A percentile compares a stretch with the other conserved stretches of the same genome.
Evolutionary conservation across 2,113 vertebrate genomes (phyloP).

Genomic region (Silurus meridionalis): DNA sequence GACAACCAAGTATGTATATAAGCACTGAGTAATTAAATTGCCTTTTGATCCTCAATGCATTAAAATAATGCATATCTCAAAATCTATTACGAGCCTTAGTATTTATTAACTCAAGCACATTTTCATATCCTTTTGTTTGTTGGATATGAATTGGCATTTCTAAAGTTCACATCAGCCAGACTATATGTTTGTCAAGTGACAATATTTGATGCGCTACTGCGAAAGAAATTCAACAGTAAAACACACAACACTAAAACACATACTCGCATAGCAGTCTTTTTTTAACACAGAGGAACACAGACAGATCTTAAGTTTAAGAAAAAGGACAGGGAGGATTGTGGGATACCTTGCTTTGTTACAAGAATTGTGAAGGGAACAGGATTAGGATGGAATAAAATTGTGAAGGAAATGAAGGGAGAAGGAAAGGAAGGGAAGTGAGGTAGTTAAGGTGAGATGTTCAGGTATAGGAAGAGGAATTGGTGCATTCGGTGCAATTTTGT

Average conservation of each 20-base stretch:
- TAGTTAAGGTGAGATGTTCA: background rate
- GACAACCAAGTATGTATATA: background rate
- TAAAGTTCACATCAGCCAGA: background rate
- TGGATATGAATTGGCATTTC: background rate
- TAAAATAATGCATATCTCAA: background rate
- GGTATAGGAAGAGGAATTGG: background rate
- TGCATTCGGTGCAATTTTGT: constrained; percentile 9
- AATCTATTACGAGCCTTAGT: background rate
- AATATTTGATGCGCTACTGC: background rate
- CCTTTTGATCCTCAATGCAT: background rate
- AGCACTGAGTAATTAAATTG: background rate
- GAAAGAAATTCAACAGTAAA: background rate
- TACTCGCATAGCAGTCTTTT: background rate
- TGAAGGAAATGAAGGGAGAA: constrained; percentile 4
- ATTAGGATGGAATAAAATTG: constrained; percentile 63
- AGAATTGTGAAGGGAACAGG: constrained; percentile 56
- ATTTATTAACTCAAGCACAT: background rate
- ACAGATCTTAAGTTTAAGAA: background rate
- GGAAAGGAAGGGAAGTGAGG: background rate
- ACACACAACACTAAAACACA: constrained; percentile 14
- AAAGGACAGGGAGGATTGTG: constrained; percentile 24
- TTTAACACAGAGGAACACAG: constrained; percentile 7
- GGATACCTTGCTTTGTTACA: constrained; percentile 67
- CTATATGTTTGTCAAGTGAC: background rate
- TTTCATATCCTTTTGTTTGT: background rate